phyloP scores from a whole-genome alignment of 2,888 invertebrate species.

The Listrodromus nycthemerus region DNA sequence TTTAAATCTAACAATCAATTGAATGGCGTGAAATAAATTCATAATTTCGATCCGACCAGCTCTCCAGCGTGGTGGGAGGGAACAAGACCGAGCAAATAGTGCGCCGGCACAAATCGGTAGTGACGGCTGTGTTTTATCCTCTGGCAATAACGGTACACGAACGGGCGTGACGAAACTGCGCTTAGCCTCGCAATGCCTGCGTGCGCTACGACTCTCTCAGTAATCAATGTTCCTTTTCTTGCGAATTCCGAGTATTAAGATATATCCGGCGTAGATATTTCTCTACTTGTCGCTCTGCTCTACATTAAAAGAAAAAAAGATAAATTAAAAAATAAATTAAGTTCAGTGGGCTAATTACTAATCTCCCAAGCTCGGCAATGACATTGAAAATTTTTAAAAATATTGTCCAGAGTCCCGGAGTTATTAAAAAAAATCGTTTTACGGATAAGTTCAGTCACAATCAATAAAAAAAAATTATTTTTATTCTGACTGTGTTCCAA shows the following conservation, averaged over 20 bases:
- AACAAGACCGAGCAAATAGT: background rate
- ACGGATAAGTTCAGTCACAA: no score
- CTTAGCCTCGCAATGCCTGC: conserved; percentile 27
- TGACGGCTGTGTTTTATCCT: conserved; percentile 26
- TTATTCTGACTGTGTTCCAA: background rate
- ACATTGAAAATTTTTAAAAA: no score
- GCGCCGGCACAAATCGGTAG: conserved; percentile 10
- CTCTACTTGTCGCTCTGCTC: background rate
- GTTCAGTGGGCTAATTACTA: no score
- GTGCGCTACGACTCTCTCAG: conserved; percentile 11
- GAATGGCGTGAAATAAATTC: no score
- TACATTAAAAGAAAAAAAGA: background rate
- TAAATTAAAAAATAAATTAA: no score
- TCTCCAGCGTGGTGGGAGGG: background rate
- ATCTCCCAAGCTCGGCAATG: no score
- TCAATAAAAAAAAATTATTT: background rate
- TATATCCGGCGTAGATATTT: background rate
- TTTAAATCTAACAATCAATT: no score
- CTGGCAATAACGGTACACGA: conserved; percentile 41
- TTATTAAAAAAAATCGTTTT: no score
- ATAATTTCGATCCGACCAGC: background rate
- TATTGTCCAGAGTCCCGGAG: no score
- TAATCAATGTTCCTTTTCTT: background rate
- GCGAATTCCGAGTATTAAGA: background rate
- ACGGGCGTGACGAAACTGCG: conserved; percentile 33